Base-by-base conservation (phyloP, 2,888 invertebrate genomes). In the Hydrotaea cyrtoneurina region DNA sequence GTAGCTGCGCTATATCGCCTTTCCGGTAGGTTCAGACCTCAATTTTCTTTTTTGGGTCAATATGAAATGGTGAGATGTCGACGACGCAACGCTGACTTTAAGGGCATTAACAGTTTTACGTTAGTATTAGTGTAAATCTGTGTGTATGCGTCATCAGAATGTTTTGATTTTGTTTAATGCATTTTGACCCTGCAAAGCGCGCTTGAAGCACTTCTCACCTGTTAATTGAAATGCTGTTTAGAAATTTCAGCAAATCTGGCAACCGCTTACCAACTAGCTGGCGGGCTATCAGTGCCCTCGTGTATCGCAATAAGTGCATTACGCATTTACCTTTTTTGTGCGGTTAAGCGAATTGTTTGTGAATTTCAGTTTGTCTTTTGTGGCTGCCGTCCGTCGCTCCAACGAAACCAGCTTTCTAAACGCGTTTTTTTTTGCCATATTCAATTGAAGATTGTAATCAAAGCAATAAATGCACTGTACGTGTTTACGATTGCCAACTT, bases 381-480 rank as follows among this genome's bases (percentile, higher is more conserved):
- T 59, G 31, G 19, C 11, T 74, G 77, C 31, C 43, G 77, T 71
- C 46, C 55, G 23, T 7, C 7, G 7, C 7, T 46, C 71, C 73
- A 79, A 80, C 43, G 73, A 83, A 83, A 83, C 74, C 71, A 71
- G 81, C 81, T 84, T 80, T 81, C 81, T 78, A 81, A 81, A 80
- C 84, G 78, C 71, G 81, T 81, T 84, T 80, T 72, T 10, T n/a
- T n/a, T n/a, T n/a, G n/a, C n/a, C 21, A 10, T 75, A 84, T 78
- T 80, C 78, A 78, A 78, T 74, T 64, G 78, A 81, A 78, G 75
- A 84, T 81, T 72, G 74, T 66, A 72, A 81, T 84, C 78, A 72
- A 81, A 84, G 78, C 78, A 85, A 85, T 79, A 79, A 85, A 85
- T 82, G 66, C 81, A 79, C 55, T 59, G 75, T 77, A 80, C 78